These are phyloP conservation scores for Lagria hirta DNA, from an alignment of 2,888 invertebrate species.

Conservation along the genomic window DNA sequence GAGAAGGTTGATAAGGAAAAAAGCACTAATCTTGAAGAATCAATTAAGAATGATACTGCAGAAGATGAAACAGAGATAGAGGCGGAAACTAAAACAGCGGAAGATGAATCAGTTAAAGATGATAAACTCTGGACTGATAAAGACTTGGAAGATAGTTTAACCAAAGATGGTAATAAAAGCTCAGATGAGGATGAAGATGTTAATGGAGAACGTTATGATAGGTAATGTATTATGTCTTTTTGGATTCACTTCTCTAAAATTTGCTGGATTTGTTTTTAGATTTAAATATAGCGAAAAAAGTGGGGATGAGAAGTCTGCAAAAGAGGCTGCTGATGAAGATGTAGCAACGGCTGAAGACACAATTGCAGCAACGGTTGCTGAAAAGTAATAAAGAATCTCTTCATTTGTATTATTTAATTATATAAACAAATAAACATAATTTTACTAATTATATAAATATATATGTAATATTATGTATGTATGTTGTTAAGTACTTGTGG, in stretches of 20 bases:
- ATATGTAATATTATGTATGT: too few relatives aligned
- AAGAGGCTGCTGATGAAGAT: constrained; percentile 21
- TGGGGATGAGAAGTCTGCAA: constrained; percentile 39
- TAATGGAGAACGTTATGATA: constrained; percentile 56
- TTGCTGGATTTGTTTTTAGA: too few relatives aligned
- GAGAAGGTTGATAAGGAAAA: constrained; percentile 55
- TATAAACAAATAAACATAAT: too few relatives aligned
- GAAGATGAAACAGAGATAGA: too few relatives aligned
- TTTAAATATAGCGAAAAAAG: constrained; percentile 51
- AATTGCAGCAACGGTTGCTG: constrained; percentile 22
- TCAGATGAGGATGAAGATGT: constrained; percentile 72
- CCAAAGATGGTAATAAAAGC: constrained; percentile 64
- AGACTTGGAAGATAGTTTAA: constrained; percentile 72
- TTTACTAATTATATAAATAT: too few relatives aligned
- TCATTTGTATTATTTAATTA: too few relatives aligned
- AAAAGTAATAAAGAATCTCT: constrained; percentile 24
- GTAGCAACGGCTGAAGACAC: constrained; percentile 24
- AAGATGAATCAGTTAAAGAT: too few relatives aligned
- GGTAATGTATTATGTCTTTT: constrained; percentile 41
- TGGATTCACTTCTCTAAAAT: too few relatives aligned
- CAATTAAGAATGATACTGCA: constrained; percentile 17
- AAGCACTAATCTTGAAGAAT: constrained; percentile 38
- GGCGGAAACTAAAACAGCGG: too few relatives aligned
- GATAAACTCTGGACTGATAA: too few relatives aligned
- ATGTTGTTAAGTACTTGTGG: too few relatives aligned